phyloP scores from a whole-genome alignment of 2,797 vertebrate genomes.

The Pelobates cultripes region DNA sequence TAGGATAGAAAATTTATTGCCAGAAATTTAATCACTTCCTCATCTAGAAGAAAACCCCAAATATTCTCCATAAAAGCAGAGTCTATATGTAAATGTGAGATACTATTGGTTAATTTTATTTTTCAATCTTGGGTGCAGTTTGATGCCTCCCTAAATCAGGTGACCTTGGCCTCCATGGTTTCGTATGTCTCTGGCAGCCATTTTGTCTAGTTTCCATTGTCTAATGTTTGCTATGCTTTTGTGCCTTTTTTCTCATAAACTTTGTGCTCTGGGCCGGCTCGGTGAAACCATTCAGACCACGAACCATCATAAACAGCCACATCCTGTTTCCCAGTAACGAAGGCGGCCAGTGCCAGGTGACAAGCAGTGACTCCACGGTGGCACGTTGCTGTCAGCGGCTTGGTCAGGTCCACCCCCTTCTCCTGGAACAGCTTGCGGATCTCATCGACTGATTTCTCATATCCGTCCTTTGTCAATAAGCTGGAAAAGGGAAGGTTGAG shows the following conservation, averaged over 20 bases:
- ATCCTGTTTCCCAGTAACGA: slow-evolving; percentile 81
- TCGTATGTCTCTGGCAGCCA: too few relatives aligned
- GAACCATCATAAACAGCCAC: slow-evolving; percentile 88
- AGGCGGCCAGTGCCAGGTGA: slow-evolving; percentile 84
- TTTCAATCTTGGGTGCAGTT: too few relatives aligned
- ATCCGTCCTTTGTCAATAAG: slow-evolving; percentile 81
- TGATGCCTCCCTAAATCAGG: too few relatives aligned
- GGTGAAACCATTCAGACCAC: slow-evolving; percentile 90
- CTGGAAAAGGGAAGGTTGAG: slow-evolving; percentile 87
- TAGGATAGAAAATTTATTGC: too few relatives aligned
- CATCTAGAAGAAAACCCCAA: too few relatives aligned
- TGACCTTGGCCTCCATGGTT: too few relatives aligned
- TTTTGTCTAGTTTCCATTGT: too few relatives aligned
- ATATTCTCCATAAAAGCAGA: too few relatives aligned
- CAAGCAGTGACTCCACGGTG: slow-evolving; percentile 91
- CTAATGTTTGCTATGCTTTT: slow-evolving; percentile 26
- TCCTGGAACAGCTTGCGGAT: slow-evolving; percentile 77
- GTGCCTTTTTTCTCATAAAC: slow-evolving; percentile 73
- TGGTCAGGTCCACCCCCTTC: slow-evolving; percentile 80
- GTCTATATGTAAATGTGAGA: too few relatives aligned
- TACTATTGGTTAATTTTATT: too few relatives aligned
- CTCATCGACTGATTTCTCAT: slow-evolving; percentile 74
- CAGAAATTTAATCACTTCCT: too few relatives aligned
- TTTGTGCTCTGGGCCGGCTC: slow-evolving; percentile 77
- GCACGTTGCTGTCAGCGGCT: slow-evolving; percentile 81